A percentile compares a stretch with the other conserved stretches of the same genome.
These are phyloP conservation scores for Ascaphus truei DNA, from an alignment of 2,113 vertebrate species.

Conservation along the genomic window DNA sequence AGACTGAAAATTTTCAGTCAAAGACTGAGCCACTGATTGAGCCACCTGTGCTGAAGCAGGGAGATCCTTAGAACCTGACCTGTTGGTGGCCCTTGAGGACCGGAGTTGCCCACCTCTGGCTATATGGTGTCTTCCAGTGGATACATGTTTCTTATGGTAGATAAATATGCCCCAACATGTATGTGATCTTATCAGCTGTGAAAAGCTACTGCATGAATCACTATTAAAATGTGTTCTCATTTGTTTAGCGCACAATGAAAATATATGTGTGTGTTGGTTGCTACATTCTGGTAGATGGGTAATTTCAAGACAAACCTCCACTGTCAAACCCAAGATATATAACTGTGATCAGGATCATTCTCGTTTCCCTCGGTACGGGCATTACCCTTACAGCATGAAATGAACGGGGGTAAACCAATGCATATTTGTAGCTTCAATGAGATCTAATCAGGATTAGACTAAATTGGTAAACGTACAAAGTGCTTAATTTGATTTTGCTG, in stretches of 20 bases:
- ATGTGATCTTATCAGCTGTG: not conserved
- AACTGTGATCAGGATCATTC: conserved; percentile 21
- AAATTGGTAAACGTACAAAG: conserved; percentile 31
- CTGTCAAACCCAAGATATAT: conserved; percentile 14
- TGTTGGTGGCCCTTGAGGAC: too few relatives aligned
- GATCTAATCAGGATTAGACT: conserved; percentile 31
- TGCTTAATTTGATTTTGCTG: conserved; percentile 25
- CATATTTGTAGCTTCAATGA: conserved; percentile 1
- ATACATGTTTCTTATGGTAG: too few relatives aligned
- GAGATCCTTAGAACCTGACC: too few relatives aligned
- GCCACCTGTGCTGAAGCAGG: too few relatives aligned
- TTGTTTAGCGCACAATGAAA: not conserved
- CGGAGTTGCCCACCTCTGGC: too few relatives aligned
- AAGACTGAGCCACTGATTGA: too few relatives aligned
- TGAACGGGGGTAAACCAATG: conserved; percentile 1
- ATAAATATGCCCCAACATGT: too few relatives aligned
- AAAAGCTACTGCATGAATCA: not conserved
- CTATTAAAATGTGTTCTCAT: not conserved
- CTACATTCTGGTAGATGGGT: not conserved
- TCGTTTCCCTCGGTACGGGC: not conserved
- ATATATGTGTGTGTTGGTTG: not conserved
- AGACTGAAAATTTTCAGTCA: too few relatives aligned
- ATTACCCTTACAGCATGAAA: conserved; percentile 20
- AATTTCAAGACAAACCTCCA: not conserved
- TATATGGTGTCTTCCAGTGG: too few relatives aligned